These are phyloP conservation scores for Bathynomus jamesi DNA, from an alignment of 1,140 invertebrate genomes.

Conservation along the genomic window DNA sequence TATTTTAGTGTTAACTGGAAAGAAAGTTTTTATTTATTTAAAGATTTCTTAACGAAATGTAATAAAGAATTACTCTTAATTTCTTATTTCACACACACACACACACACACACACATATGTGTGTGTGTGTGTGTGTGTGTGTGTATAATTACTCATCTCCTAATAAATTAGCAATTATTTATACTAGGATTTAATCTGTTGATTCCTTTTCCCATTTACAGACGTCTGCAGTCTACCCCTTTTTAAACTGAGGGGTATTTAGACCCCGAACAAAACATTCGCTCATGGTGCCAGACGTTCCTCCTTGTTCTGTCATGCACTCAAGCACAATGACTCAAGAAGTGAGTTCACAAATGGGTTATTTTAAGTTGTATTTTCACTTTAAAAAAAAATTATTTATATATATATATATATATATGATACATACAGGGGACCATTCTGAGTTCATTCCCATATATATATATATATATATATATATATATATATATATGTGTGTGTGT, in stretches of 20 bases:
- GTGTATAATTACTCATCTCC: too few species aligned
- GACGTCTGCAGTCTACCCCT: background rate
- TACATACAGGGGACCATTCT: too few species aligned
- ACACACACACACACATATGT: too few species aligned
- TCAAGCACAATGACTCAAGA: background rate
- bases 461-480: background rate
- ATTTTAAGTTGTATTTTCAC: background rate
- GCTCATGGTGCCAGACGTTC: background rate
- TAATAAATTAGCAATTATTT: too few species aligned
- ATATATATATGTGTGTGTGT: background rate
- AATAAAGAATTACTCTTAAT: too few species aligned
- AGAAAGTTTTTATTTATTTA: too few species aligned
- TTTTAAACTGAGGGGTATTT: background rate
- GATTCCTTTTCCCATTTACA: too few species aligned
- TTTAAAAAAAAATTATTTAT: background rate
- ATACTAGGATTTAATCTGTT: too few species aligned
- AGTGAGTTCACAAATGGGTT: background rate
- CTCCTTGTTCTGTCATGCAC: background rate
- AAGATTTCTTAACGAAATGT: too few species aligned
- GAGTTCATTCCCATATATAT: background rate
- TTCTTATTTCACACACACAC: too few species aligned
- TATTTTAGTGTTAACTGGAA: background rate
- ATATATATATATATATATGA: background rate
- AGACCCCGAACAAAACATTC: background rate
- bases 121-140: too few species aligned